phyloP scores from a whole-genome alignment of 1,140 invertebrate genomes.

The Eriocheir sinensis region DNA sequence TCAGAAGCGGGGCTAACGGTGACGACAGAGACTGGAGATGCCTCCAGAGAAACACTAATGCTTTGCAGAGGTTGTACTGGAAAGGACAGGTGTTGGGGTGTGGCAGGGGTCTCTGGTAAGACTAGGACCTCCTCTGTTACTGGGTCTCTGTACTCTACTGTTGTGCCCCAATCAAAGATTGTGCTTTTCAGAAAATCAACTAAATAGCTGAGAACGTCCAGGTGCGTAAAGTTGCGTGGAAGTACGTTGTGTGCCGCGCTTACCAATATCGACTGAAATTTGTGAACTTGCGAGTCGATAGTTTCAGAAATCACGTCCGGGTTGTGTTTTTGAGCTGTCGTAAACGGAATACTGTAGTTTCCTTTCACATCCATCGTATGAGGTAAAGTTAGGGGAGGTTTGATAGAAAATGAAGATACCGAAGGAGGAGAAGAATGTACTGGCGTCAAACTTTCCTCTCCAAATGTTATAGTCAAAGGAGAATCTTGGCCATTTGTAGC shows the following conservation, averaged over 20 bases:
- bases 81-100: background rate
- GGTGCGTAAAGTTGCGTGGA: background rate
- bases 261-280: constrained; percentile 20
- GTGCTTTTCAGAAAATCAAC: background rate
- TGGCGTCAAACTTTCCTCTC: too few relatives aligned
- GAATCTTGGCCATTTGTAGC: too few relatives aligned
- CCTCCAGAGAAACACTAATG: background rate
- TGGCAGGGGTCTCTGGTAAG: too few relatives aligned
- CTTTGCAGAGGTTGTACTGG: background rate
- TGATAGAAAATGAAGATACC: too few relatives aligned
- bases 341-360: background rate
- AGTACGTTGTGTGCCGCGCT: constrained; percentile 28
- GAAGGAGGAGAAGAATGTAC: too few relatives aligned
- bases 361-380: background rate
- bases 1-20: background rate
- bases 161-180: background rate
- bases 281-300: background rate
- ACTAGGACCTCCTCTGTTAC: too few relatives aligned
- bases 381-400: too few relatives aligned
- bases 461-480: too few relatives aligned
- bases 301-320: background rate
- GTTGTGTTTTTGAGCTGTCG: background rate
- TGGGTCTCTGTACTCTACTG: background rate
- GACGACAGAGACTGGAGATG: background rate
- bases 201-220: constrained; percentile 15